Base-by-base conservation (phyloP, 2,888 invertebrate species). In the Caradrina clavipalpis region DNA sequence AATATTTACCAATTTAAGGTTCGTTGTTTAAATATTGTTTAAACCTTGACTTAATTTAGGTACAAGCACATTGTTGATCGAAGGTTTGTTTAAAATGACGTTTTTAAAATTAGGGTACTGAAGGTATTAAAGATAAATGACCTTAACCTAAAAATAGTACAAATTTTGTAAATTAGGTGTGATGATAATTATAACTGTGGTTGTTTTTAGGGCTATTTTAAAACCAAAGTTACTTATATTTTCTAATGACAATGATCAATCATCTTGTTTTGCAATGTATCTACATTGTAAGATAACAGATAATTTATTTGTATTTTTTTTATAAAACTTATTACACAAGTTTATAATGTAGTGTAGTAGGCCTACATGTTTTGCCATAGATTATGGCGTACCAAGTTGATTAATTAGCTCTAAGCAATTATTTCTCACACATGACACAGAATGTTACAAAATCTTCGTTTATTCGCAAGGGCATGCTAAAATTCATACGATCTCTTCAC, bases 381-480 rank as follows among this genome's bases (percentile, higher is more conserved):
- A 26, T 26, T 26, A 26, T 5, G 5, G 26, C 5, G 26, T 26
- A 26, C 26, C 3, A 8, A 35, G 50, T 22, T 42, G 51, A 62
- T 59, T 63, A 67, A 74, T 67, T 62, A 17, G 11, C 58, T 62
- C 17, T 17, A 17, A 56, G 42, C 5, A 62, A 47, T 61, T 39
- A 31, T 31, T 57, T 35, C 35, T 17, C 7, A n/a, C 31, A 39
- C 45, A 53, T 47, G 45, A 62, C 26, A 55, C n/a, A 42, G 4
- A 10, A 35, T 15, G 31, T 73, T 59, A 58, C 45, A 47, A 56
- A 61, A 51, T 68, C 21, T 51, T 50, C 22, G 50, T 22, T 64
- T 22, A 51, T 49, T 42, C 11, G 26, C 76, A 79, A 80, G 63
- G 53, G 62, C 53, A 63, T 53, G 15, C 6, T 22, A 31, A 21